These are phyloP conservation scores for Actenoides lindsayi DNA, from an alignment of 2,113 vertebrate species.

Conservation along the genomic window DNA sequence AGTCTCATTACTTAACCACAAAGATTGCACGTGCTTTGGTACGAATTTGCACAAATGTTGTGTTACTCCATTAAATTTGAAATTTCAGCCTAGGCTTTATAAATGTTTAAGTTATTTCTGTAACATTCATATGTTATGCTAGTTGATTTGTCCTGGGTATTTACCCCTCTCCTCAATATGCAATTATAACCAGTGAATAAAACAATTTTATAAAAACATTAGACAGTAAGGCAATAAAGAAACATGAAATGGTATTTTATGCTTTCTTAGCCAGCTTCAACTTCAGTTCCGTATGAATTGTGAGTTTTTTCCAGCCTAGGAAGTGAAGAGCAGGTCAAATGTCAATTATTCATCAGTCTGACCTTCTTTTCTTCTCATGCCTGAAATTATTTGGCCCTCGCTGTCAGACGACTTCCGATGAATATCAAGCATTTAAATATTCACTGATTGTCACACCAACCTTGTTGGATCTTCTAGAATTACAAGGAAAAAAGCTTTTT, in stretches of 20 bases:
- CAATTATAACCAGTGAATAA: not conserved
- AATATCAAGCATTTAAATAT: constrained; percentile 46
- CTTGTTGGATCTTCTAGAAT: constrained; percentile 22
- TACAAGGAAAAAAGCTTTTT: not conserved
- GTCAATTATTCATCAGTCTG: constrained; percentile 46
- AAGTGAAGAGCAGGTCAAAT: constrained; percentile 53
- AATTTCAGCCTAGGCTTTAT: not conserved
- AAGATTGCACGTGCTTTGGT: not conserved
- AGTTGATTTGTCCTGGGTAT: not conserved
- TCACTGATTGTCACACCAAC: not conserved
- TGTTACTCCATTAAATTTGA: not conserved
- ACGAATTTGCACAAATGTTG: not conserved
- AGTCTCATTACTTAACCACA: not conserved
- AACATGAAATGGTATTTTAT: not conserved
- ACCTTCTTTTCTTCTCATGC: constrained; percentile 58
- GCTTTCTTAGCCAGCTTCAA: constrained; percentile 21
- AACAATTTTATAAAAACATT: not conserved
- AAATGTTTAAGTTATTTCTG: not conserved
- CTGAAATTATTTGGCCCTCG: constrained; percentile 45
- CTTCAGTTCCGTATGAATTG: not conserved
- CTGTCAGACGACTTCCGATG: constrained; percentile 16
- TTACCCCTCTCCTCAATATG: not conserved
- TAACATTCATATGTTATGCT: not conserved
- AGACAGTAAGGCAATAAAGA: not conserved
- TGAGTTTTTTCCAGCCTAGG: constrained; percentile 32